Conservation (phyloP, 2,888 invertebrate species). For the Alentia gelatinosa region DNA sequence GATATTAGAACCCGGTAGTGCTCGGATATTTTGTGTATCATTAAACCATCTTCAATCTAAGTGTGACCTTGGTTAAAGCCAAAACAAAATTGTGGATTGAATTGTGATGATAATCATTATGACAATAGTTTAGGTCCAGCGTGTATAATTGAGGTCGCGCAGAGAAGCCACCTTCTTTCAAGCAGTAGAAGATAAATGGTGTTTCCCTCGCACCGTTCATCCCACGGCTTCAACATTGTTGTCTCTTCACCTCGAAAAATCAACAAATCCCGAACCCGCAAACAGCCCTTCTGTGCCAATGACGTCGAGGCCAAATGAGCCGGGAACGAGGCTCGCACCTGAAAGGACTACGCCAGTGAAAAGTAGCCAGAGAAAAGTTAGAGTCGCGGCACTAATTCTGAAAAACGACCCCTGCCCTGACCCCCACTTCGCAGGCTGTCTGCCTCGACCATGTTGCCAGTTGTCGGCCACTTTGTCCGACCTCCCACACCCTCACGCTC, state of each 20-base stretch:
- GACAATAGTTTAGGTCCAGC: too few species aligned
- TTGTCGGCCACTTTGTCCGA: constrained; percentile 6
- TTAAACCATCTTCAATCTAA: too few species aligned
- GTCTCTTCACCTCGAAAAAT: background rate
- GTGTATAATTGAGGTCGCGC: too few species aligned
- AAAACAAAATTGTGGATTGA: too few species aligned
- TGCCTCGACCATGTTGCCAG: background rate
- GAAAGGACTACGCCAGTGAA: background rate
- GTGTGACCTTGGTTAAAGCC: too few species aligned
- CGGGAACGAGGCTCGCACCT: background rate
- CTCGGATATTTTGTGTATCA: too few species aligned
- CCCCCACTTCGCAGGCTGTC: background rate
- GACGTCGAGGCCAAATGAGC: background rate
- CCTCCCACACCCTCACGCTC: too few species aligned
- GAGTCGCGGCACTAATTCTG: background rate
- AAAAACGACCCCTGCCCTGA: constrained; percentile 26
- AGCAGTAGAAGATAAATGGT: background rate
- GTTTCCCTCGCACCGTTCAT: background rate
- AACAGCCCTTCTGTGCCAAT: background rate
- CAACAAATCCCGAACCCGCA: background rate
- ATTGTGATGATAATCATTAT: too few species aligned
- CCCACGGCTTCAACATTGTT: background rate
- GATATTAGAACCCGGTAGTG: too few species aligned
- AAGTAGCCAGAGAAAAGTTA: background rate
- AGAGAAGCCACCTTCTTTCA: too few species aligned